Evolutionary conservation across 2,797 vertebrate genomes (phyloP).

Genomic region (Eulemur coronatus): DNA sequence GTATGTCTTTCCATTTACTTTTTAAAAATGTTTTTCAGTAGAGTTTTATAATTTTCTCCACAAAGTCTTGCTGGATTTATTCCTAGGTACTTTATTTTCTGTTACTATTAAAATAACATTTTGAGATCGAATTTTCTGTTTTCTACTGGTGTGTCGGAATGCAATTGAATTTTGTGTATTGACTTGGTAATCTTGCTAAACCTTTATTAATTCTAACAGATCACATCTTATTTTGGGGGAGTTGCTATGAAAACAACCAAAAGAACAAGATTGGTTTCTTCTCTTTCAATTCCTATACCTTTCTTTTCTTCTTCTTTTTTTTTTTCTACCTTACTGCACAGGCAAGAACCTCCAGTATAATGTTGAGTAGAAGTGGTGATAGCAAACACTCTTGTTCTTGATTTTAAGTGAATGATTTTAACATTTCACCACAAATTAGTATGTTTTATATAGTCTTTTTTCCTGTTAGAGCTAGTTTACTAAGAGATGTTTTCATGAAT

Average conservation of each 20-base stretch:
- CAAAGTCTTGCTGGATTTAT: neutral
- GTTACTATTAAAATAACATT: neutral
- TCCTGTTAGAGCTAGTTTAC: neutral
- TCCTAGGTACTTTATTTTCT: neutral
- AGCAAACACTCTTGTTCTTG: neutral
- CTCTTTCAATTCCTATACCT: neutral
- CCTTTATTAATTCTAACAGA: neutral
- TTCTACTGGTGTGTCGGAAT: neutral
- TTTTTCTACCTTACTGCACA: neutral
- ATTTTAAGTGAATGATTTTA: neutral
- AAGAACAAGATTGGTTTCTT: neutral
- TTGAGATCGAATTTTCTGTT: neutral
- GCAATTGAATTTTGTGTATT: neutral
- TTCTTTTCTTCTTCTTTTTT: neutral
- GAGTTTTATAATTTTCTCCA: neutral
- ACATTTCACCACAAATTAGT: neutral
- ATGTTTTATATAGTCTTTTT: neutral
- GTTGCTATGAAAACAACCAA: neutral
- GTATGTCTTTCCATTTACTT: neutral
- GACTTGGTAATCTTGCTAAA: neutral
- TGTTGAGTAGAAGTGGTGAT: neutral
- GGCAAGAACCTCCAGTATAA: neutral
- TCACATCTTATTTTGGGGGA: neutral
- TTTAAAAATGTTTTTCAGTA: neutral
- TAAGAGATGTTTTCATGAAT: neutral